Percentiles rank a stretch among this genome's conserved stretches.
phyloP scores from a whole-genome alignment of 2,797 vertebrate genomes.

The Manis crassicaudata region DNA sequence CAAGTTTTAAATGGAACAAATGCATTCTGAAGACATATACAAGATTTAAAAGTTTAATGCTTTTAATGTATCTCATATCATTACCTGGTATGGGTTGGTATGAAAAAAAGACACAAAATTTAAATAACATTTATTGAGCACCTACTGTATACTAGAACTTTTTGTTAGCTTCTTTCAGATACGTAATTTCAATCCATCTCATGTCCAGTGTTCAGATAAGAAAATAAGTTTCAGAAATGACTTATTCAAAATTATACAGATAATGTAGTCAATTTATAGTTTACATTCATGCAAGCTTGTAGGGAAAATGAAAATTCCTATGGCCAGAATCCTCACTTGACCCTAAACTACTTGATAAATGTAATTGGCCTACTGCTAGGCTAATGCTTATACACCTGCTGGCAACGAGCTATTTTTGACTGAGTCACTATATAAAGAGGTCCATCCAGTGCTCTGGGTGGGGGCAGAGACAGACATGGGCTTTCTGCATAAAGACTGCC shows the following conservation, averaged over 20 bases:
- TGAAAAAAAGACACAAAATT: constrained; percentile 11
- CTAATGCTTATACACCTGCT: too few relatives aligned
- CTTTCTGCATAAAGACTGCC: too few relatives aligned
- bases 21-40: background rate
- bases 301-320: too few relatives aligned
- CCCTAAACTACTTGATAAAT: too few relatives aligned
- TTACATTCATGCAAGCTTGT: background rate
- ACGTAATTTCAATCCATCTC: background rate
- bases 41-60: constrained; percentile 32
- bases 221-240: constrained; percentile 30
- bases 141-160: background rate
- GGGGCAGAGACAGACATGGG: too few relatives aligned
- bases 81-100: background rate
- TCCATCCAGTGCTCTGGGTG: too few relatives aligned
- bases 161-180: constrained; percentile 32
- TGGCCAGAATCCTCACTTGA: too few relatives aligned
- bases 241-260: background rate
- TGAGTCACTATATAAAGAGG: too few relatives aligned
- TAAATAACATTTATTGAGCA: constrained; percentile 43
- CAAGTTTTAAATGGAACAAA: constrained; percentile 48
- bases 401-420: too few relatives aligned
- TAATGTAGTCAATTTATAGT: background rate
- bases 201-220: background rate
- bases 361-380: too few relatives aligned
- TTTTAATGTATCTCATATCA: background rate